These are phyloP conservation scores for Gasterosteus nipponicus DNA, from an alignment of 2,113 vertebrate species.

Conservation along the genomic window DNA sequence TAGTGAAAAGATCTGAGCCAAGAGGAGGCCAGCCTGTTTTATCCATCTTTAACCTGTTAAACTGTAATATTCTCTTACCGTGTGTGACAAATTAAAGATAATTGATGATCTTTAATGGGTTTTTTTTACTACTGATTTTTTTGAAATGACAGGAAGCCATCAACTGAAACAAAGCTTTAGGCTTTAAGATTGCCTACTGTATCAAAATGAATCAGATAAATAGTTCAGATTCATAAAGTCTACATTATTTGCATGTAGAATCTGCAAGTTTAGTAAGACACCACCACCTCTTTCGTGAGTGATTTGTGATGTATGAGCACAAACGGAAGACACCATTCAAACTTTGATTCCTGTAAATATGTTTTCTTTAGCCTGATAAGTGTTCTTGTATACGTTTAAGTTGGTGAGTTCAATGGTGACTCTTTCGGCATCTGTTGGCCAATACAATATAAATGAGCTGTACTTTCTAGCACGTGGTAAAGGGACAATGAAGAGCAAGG, in stretches of 20 bases:
- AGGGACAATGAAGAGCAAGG: neutral
- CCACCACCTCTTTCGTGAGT: neutral
- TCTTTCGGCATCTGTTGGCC: constrained; percentile 10
- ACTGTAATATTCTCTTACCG: neutral
- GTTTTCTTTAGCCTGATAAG: neutral
- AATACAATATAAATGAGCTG: neutral
- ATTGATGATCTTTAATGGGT: constrained; percentile 9
- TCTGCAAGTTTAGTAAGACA: neutral
- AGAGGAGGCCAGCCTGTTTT: neutral
- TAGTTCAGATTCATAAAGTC: constrained; percentile 25
- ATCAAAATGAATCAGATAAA: constrained; percentile 53
- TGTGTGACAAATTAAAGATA: constrained; percentile 20
- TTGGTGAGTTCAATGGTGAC: neutral
- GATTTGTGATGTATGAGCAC: neutral
- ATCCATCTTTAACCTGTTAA: constrained; percentile 1
- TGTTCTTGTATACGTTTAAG: constrained; percentile 1
- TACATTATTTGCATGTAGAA: neutral
- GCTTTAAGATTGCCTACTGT: constrained; percentile 38
- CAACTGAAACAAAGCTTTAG: constrained; percentile 34
- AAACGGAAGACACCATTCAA: neutral
- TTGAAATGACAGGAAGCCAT: neutral
- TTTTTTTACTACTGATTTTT: constrained; percentile 7
- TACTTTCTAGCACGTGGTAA: neutral
- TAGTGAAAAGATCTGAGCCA: neutral
- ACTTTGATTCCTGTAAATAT: neutral